Evolutionary conservation across 2,113 vertebrate species (phyloP), one percentile per base, ranked within the genome.

Genomic region (Calonectris borealis): DNA sequence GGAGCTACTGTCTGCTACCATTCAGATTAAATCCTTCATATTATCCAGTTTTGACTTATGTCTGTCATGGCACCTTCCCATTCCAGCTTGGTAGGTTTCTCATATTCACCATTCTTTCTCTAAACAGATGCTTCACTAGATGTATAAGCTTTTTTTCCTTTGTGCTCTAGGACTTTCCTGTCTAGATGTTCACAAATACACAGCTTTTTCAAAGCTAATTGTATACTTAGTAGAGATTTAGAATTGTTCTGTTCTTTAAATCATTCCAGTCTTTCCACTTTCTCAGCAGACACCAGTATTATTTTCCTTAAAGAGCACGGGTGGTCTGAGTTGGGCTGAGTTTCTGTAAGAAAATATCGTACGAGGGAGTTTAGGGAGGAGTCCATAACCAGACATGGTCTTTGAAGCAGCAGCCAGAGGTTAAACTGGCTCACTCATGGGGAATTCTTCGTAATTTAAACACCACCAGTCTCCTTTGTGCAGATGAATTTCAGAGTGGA

Each of bases 201-300:
- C 21, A 79, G 40, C 52, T 64, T 94, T 96, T 92, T 44, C 90
- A 82, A 92, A 86, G 90, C 31, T 61, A 75, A 36, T 82, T 86
- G 52, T 75, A 20, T 75, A 11, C 38, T 76, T 88, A 40, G 79
- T 24, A 78, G 44, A 77, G 65, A 78, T 92, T 84, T 66, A 29
- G 36, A 88, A 66, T 82, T 49, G 15, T n/a, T 83, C 42, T 94
- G 58, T 70, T 90, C 84, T 75, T 93, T 68, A 65, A 82, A 44
- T 75, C 22, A 52, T 85, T 96, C 96, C 84, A 90, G 89, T 96
- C 80, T 91, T 96, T 93, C 90, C n/a, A 65, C 91, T 95, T 72
- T 44, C 84, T 87, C 82, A 83, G 91, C 73, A 95, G 89, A 87
- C 92, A 79, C 26, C 17, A 38, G 38, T 29, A 26, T 91, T 62